Evolutionary conservation across 2,113 vertebrate species (phyloP), one percentile per base, ranked within the genome.

Genomic region (Ciconia boyciana): DNA sequence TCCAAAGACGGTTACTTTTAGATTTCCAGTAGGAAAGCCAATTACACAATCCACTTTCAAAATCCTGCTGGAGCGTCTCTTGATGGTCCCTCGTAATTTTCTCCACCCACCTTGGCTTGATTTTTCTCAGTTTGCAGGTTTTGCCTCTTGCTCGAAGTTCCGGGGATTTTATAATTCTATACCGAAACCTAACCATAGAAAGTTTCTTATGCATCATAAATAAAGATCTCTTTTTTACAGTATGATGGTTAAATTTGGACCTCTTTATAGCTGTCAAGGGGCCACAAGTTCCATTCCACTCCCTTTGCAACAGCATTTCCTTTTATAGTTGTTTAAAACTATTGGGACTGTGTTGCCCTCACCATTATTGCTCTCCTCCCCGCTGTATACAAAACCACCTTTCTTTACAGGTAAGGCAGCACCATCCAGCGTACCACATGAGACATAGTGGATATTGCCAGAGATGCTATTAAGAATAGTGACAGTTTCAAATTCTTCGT

Each of bases 131-230:
- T 93, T 96, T 98, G 87, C 95, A 98, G 90, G 94, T 85, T 96
- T 98, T 98, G 94, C 97, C 97, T 97, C 97, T 98, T 87, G 96
- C 94, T 97, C 92, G 96, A 96, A 98, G 96, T 96, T 97, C 95
- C 1, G 96, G 96, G 81, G 96, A 98, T 97, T 98, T 98, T 88
- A 98, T 83, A 87, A 98, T 96, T 97, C 98, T 98, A 92, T 97
- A 96, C 83, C 96, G 86, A 98, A 98, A 98, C 96, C 97, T 98
- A 96, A 98, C 94, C 98, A 98, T 90, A 97, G 98, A 98, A 96
- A 98, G 97, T 97, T 98, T 98, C 91, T 98, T 98, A 97, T 98
- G 97, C 98, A 98, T 98, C 98, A 97, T 98, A 98, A 98, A 98
- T 96, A 97, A 95, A 97, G 97, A 98, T 91, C 93, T 97, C 96